phyloP scores from a whole-genome alignment of 2,888 invertebrate genomes.

The Blomia tropicalis region DNA sequence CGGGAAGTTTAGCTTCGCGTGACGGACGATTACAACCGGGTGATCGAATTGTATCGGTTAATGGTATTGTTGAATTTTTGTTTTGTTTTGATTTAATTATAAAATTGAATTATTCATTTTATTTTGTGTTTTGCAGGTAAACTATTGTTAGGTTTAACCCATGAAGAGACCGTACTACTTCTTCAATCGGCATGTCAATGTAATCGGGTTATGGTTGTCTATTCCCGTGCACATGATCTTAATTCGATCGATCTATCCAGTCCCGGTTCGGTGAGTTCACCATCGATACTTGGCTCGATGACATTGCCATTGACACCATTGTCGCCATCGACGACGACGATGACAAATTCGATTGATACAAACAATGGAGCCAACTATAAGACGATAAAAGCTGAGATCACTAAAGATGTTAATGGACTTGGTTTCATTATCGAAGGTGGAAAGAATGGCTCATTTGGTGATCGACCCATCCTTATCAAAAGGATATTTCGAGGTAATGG shows the following conservation, averaged over 20 bases:
- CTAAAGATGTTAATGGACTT: slow-evolving; percentile 66
- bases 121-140: slow-evolving; percentile 10
- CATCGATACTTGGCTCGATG: background rate
- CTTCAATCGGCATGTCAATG: slow-evolving; percentile 56
- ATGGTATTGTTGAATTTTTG: slow-evolving; percentile 46
- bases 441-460: slow-evolving; percentile 71
- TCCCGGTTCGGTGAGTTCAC: background rate
- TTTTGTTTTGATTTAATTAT: background rate
- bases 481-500: slow-evolving; percentile 74
- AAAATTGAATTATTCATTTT: background rate
- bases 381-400: slow-evolving; percentile 37
- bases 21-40: slow-evolving; percentile 72
- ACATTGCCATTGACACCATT: background rate
- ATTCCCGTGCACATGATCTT: slow-evolving; percentile 41
- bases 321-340: background rate
- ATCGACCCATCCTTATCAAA: slow-evolving; percentile 71
- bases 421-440: slow-evolving; percentile 91
- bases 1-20: slow-evolving; percentile 67
- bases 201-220: slow-evolving; percentile 58
- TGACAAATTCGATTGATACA: background rate
- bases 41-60: slow-evolving; percentile 71
- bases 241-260: background rate
- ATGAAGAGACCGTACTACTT: slow-evolving; percentile 67
- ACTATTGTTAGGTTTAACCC: slow-evolving; percentile 61
- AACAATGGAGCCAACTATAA: slow-evolving; percentile 16